These are phyloP conservation scores for Poecilobothrus nobilitatus DNA, from an alignment of 2,888 invertebrate species.

Conservation along the genomic window DNA sequence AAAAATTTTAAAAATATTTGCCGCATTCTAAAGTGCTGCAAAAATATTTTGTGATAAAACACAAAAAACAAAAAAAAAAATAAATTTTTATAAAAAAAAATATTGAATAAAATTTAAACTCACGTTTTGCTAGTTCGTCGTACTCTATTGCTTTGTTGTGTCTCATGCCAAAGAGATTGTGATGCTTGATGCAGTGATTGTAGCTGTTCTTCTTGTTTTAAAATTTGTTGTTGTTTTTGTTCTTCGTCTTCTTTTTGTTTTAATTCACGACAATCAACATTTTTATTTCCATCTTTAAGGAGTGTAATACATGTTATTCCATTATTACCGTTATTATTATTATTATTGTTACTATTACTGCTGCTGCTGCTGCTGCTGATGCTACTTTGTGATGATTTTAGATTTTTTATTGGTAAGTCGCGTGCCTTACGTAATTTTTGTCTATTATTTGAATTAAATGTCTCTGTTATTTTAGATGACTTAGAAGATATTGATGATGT, in stretches of 20 bases:
- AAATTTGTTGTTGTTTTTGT: background rate
- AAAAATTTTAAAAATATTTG: constrained; percentile 19
- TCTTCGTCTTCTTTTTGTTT: background rate
- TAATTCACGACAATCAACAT: background rate
- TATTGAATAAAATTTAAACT: constrained; percentile 26
- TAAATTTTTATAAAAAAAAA: no score
- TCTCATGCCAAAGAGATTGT: background rate
- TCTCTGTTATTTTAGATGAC: constrained; percentile 17
- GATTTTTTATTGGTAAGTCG: constrained; percentile 14
- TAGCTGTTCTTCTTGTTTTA: background rate
- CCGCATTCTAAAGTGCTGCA: no score
- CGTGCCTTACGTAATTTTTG: constrained; percentile 23
- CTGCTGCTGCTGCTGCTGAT: background rate
- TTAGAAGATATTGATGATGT: constrained; percentile 15
- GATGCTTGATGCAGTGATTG: background rate
- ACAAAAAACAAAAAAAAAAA: no score
- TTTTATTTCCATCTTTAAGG: background rate
- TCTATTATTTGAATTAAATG: constrained; percentile 18
- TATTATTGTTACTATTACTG: background rate
- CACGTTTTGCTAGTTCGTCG: constrained; percentile 26
- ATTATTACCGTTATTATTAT: background rate
- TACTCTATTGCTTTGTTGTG: background rate
- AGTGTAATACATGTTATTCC: background rate
- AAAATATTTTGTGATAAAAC: no score
- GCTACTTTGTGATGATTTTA: background rate